Evolutionary conservation across 2,113 vertebrate genomes (phyloP), one percentile per base, ranked within the genome.

Genomic region (Mirounga angustirostris): DNA sequence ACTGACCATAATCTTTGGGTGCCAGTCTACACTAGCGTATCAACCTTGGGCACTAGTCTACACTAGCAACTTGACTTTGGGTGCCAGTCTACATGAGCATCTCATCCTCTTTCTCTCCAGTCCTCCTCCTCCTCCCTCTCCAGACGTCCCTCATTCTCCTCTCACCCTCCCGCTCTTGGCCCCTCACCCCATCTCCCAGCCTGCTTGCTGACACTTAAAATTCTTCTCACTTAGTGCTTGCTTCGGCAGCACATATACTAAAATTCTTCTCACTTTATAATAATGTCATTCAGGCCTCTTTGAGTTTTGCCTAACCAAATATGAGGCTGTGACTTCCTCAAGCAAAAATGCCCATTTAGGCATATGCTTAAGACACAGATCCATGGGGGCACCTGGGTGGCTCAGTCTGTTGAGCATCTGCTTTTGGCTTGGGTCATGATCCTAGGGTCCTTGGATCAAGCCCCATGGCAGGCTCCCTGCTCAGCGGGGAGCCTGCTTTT

Each of bases 311-410:
- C 83, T 61, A 21, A 59, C 33, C 56, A 85, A 74, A 74, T 19
- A 43, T 13, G 63, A 87, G 54, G 18, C 52, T 61, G 30, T 33
- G 59, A 26, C 43, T 82, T 83, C 87, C 86, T 78, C 58, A 43
- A 59, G 33, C 84, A 90, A n/a, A 82, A 80, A 92, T 78, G 8
- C n/a, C 50, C 19, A 22, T 19, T 0, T 0, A 89, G 7, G 28
- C 28, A 61, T 76, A 69, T 90, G 10, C 78, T 94, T 67, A 89
- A 95, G 71, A 50, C 11, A 74, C 15, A 56, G 36, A 91, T 65
- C 54, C 7, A 43, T 11, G 13, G 58, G 58, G 19, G 21, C 6
- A 1, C 63, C 63, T 33, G 63, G 28, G 28, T 30, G 63, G 30
- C 28, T 65, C 63, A 65, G 63, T 30, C 63, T 7, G 58, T 65